Conservation (phyloP, 2,888 invertebrate species). For the Dasypogon diadema region DNA sequence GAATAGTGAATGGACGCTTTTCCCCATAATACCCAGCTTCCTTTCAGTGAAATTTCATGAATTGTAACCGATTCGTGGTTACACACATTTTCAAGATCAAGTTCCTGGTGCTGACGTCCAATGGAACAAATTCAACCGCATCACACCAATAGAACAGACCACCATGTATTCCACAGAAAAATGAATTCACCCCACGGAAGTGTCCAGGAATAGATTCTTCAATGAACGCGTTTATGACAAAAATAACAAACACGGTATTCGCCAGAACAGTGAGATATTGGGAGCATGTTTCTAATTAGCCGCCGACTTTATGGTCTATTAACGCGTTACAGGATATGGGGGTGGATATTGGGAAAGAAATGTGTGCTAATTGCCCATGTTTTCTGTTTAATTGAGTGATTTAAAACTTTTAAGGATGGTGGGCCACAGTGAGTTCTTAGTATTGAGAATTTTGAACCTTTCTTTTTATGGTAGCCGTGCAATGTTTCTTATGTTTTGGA, state of each 20-base stretch:
- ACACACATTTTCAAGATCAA: slow-evolving; percentile 19
- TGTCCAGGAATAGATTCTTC: slow-evolving; percentile 31
- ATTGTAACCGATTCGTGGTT: neutral
- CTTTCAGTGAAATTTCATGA: slow-evolving; percentile 15
- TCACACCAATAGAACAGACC: too few species aligned
- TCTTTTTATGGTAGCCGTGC: too few species aligned
- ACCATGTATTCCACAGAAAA: neutral
- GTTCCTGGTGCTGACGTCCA: slow-evolving; percentile 12
- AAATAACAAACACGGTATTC: slow-evolving; percentile 24
- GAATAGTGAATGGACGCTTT: neutral
- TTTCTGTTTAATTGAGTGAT: neutral
- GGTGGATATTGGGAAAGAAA: neutral
- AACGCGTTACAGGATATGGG: slow-evolving; percentile 15
- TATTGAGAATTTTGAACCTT: too few species aligned
- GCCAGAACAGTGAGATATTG: neutral
- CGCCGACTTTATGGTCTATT: slow-evolving; percentile 23
- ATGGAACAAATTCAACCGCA: slow-evolving; percentile 14
- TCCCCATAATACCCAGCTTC: neutral
- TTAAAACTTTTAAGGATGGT: too few species aligned
- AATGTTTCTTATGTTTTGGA: too few species aligned
- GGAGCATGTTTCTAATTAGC: slow-evolving; percentile 21
- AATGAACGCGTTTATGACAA: slow-evolving; percentile 28
- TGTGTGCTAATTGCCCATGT: neutral
- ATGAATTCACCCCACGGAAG: slow-evolving; percentile 1
- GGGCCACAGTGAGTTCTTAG: too few species aligned